Base-by-base conservation (phyloP, 2,797 vertebrate species). In the Cossypha caffra region DNA sequence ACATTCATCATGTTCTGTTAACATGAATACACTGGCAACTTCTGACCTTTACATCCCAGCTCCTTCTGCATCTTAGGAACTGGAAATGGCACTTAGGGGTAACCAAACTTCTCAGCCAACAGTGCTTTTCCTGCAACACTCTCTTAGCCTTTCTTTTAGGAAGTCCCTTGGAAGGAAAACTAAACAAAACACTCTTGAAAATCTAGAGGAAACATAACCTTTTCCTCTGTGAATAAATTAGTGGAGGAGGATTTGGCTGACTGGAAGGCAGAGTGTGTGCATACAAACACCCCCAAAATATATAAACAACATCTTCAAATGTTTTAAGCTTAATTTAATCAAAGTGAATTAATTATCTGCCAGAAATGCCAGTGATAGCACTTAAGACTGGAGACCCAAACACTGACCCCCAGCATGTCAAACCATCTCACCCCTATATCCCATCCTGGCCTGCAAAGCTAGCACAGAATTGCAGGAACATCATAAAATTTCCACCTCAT, bases 61-160 rank as follows among this genome's bases (percentile, higher is more conserved):
- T 86, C 82, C 58, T 79, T 74, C 87, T 78, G 33, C 4, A 1
- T 40, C 61, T 64, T 23, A 79, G 55, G 50, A 80, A 84, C 54
- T 90, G 74, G 42, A 85, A 89, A 88, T 25, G 29, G 40, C 64
- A 55, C 35, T 87, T 16, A 67, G 54, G 71, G 35, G 35, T 51
- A 91, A 92, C 51, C 48, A 61, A 81, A 80, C 26, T 52, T 71
- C 63, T 92, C 64, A 78, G 81, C 55, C 71, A 94, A 76, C 21
- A 29, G 51, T 8, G 42, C 50, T 80, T 61, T 85, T 86, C 59
- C 67, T 40, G 23, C 55, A 66, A 61, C 43, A 35, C 63, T 23
- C 26, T 42, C 48, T 90, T 10, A 55, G 63, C 25, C 54, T 69
- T 73, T 52, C 82, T 80, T 66, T 73, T 55, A 89, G 57, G 72